Evolutionary conservation across 2,888 invertebrate genomes (phyloP), one percentile per base, ranked within the genome.

Genomic region (Neoitamus cyanurus): DNA sequence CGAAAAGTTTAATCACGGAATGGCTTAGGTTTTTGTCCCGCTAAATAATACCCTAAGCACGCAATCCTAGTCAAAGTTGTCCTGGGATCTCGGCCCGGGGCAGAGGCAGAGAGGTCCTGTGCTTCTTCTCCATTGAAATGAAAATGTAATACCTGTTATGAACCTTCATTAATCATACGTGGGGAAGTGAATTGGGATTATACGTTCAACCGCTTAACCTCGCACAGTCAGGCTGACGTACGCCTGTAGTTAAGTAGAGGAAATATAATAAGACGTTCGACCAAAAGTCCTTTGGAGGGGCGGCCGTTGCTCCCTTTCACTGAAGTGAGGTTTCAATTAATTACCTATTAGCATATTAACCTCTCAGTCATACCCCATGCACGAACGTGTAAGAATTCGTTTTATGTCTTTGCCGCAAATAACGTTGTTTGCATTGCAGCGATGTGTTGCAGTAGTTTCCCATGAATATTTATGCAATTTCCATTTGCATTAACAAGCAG

Each of bases 1-100:
- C 42, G 42, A 75, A 75, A 75, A 28, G 28, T 75, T 75, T 75
- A 75, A 75, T 75, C 42, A 75, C 75, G 75, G 37, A 75, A n/a
- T 75, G 42, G 75, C 75, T 75, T 75, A 42, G 75, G 75, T 75
- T 75, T 75, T 75, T 42, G 75, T 75, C 13, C 42, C 42, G 28
- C 28, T 75, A 42, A 75, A 37, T 75, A 75, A 75, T 25, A 25
- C 75, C 42, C 42, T 37, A 75, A 75, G 42, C 75, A 75, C 42
- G 75, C 75, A 75, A 75, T 75, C 25, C 3, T 25, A 75, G 28
- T 37, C n/a, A 7, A 58, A 58, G 58, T 58, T n/a, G n/a, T n/a
- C n/a, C n/a, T n/a, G n/a, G n/a, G n/a, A n/a, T n/a, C n/a, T n/a
- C n/a, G 5, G 7, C 7, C 20, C 48, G 58, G 20, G 20, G 25